Evolutionary conservation across 2,113 vertebrate species (phyloP).

Genomic region (Mugil cephalus): DNA sequence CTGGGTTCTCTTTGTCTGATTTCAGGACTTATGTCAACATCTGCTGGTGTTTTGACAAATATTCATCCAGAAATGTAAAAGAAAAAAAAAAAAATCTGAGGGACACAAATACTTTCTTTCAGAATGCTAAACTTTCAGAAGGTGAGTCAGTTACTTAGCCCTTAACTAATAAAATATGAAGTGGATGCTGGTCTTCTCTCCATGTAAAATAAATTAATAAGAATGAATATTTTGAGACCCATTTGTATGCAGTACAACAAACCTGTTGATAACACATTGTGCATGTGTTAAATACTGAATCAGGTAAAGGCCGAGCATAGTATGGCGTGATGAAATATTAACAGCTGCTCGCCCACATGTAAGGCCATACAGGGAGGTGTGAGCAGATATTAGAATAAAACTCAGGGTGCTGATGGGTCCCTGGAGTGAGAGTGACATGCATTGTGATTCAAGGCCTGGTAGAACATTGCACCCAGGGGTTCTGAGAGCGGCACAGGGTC

Average conservation of each 20-base stretch:
- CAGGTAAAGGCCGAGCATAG: slow-evolving; percentile 28
- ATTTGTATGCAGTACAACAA: slow-evolving; percentile 7
- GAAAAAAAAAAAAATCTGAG: no score
- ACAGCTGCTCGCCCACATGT: slow-evolving; percentile 29
- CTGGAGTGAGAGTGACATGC: neutral
- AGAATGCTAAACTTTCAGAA: no score
- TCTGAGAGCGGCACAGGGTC: neutral
- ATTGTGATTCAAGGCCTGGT: slow-evolving; percentile 49
- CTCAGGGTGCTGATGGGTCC: neutral
- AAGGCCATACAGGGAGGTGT: slow-evolving; percentile 3
- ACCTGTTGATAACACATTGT: slow-evolving; percentile 1
- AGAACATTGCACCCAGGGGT: slow-evolving; percentile 17
- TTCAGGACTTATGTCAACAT: no score
- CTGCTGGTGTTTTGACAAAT: no score
- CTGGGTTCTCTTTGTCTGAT: no score
- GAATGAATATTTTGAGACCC: neutral
- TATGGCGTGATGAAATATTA: slow-evolving; percentile 57
- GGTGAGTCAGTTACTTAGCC: no score
- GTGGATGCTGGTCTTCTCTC: no score
- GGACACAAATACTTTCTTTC: no score
- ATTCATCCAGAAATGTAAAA: no score
- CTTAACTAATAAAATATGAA: no score
- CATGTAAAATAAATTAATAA: no score
- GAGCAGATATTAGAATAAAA: slow-evolving; percentile 31
- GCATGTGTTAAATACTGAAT: slow-evolving; percentile 56